Base-by-base conservation (phyloP, 1,140 invertebrate genomes). In the Panulirus ornatus region DNA sequence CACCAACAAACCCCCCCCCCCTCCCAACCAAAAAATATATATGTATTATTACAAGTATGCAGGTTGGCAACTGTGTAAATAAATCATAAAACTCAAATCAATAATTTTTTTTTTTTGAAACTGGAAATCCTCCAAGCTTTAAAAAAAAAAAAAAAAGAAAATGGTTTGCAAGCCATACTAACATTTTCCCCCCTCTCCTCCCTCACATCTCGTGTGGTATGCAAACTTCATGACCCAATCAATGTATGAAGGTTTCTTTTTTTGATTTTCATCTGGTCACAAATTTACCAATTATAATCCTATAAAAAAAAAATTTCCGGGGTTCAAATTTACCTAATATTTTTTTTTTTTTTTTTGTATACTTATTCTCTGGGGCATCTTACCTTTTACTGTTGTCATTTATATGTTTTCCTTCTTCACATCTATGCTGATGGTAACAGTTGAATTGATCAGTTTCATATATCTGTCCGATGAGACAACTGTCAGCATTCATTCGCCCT, bases 371-470 rank as follows among this genome's bases (percentile, higher is more conserved):
- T 89, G 88, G 88, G 87, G 88, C 88, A 84, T 89, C 88, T 89
- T 89, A 89, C 88, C 70, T 75, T 14, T 71, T 81, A 89, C 84
- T 83, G 79, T 63, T 89, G 88, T 89, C 44, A 76, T 83, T 71
- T 84, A 84, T 89, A 84, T 89, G 40, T 89, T 83, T 51, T 66
- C 85, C 81, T 70, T 83, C 44, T 73, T 89, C 51, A 89, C 88
- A 42, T 58, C 83, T 89, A 89, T 89, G 79, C 79, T 89, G 88
- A 89, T 89, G 88, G 88, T 89, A 89, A 89, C 88, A 84, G 88
- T 89, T 89, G 88, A 89, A 89, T 84, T 89, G 88, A 89, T 89
- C 79, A 89, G n/a, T 89, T 89, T 89, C 84, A 81, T 81, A 89
- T 89, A 89, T 89, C 71, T 84, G 70, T 89, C 88, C 88, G 88